Evolutionary conservation across 2,113 vertebrate genomes (phyloP).

Genomic region (Melanerpes aurifrons): DNA sequence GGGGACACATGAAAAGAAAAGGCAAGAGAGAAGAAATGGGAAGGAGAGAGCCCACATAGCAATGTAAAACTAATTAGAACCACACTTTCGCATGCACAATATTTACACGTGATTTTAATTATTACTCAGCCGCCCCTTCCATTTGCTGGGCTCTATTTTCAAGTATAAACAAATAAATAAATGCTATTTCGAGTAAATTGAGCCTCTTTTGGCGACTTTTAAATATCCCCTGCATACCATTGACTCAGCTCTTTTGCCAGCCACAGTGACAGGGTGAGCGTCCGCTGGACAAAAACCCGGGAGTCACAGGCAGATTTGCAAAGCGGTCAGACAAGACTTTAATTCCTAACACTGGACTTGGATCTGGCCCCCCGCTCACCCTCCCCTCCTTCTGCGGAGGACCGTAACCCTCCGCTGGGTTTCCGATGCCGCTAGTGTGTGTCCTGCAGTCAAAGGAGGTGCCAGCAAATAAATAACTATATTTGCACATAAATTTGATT

Average conservation of each 20-base stretch:
- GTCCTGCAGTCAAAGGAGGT: background rate
- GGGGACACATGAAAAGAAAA: slow-evolving; percentile 49
- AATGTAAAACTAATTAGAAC: slow-evolving; percentile 77
- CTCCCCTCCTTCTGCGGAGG: slow-evolving; percentile 2
- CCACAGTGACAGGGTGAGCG: background rate
- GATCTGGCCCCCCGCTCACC: slow-evolving; percentile 53
- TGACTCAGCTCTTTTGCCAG: background rate
- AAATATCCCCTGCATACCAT: background rate
- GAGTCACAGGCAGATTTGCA: slow-evolving; percentile 21
- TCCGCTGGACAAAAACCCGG: background rate
- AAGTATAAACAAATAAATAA: background rate
- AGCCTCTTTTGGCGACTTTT: background rate
- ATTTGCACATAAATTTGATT: slow-evolving; percentile 46
- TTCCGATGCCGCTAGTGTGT: background rate
- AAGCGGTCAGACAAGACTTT: slow-evolving; percentile 33
- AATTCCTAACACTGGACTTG: slow-evolving; percentile 82
- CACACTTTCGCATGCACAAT: slow-evolving; percentile 66
- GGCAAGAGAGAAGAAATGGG: background rate
- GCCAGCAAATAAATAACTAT: slow-evolving; percentile 33
- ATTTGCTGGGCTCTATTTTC: slow-evolving; percentile 29
- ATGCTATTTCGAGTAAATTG: slow-evolving; percentile 30
- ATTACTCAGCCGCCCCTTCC: slow-evolving; percentile 13
- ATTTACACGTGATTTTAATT: slow-evolving; percentile 78
- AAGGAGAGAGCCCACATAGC: slow-evolving; percentile 15
- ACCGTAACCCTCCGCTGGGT: slow-evolving; percentile 49